Percentiles rank a stretch among this genome's conserved stretches.
phyloP scores from a whole-genome alignment of 2,113 vertebrate species.

The Brienomyrus longianalis region DNA sequence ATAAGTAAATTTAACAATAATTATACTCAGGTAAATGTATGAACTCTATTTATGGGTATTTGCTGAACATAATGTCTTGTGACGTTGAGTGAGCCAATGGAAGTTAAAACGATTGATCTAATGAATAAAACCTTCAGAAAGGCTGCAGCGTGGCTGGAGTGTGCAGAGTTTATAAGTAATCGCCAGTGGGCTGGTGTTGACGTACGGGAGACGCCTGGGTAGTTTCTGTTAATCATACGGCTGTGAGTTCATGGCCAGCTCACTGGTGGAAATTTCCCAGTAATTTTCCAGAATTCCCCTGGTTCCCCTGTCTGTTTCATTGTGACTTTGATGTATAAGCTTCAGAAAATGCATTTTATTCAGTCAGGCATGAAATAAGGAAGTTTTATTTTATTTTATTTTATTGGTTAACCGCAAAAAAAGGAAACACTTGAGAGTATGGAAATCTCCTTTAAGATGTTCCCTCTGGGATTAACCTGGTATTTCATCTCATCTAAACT shows the following conservation, averaged over 20 bases:
- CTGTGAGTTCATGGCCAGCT: neutral
- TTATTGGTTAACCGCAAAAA: neutral
- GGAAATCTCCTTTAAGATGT: neutral
- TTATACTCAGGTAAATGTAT: neutral
- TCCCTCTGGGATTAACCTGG: neutral
- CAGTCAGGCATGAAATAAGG: neutral
- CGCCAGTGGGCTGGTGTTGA: neutral
- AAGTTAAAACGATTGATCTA: neutral
- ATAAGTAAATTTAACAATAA: neutral
- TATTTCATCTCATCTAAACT: neutral
- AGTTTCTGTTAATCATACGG: neutral
- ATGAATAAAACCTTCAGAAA: neutral
- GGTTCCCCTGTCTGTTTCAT: neutral
- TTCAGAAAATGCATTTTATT: neutral
- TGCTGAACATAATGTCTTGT: neutral
- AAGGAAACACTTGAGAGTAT: neutral
- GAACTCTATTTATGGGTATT: neutral
- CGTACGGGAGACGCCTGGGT: neutral
- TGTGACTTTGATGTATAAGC: neutral
- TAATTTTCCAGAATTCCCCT: conserved; percentile 13
- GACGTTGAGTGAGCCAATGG: neutral
- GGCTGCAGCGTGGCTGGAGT: neutral
- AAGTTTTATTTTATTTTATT: neutral
- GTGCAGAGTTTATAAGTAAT: neutral
- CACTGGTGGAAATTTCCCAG: conserved; percentile 12